A percentile compares a stretch with the other conserved stretches of the same genome.
These are phyloP conservation scores for Nymphalis c-album DNA, from an alignment of 2,888 invertebrate species.

Conservation along the genomic window DNA sequence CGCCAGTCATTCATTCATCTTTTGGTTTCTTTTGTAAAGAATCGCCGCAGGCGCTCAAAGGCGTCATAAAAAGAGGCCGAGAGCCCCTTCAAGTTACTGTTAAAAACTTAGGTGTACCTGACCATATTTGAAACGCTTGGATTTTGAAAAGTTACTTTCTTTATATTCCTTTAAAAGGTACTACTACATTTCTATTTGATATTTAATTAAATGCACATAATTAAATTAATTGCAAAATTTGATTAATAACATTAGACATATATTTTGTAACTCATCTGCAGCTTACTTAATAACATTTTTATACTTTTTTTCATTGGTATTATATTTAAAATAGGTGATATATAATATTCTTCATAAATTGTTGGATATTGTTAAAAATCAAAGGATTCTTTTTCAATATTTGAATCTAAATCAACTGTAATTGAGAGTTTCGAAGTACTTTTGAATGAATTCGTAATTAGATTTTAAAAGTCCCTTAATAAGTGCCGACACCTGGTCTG, in stretches of 20 bases:
- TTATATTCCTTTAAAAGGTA: background rate
- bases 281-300: no score
- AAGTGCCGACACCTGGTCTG: constrained; percentile 39
- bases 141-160: constrained; percentile 22
- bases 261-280: no score
- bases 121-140: constrained; percentile 24
- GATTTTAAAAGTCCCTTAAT: constrained; percentile 35
- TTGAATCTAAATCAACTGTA: background rate
- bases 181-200: background rate
- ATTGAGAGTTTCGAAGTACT: constrained; percentile 25
- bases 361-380: no score
- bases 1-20: constrained; percentile 45
- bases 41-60: constrained; percentile 40
- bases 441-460: constrained; percentile 41
- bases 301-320: no score
- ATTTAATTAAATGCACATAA: no score
- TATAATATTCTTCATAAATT: no score
- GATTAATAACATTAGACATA: no score
- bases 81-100: constrained; percentile 36
- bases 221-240: no score
- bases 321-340: no score
- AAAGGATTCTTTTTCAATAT: background rate
- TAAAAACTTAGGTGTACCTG: constrained; percentile 37
- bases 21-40: constrained; percentile 44
- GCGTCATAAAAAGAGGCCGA: constrained; percentile 39